Percentiles rank a stretch among this genome's conserved stretches.
phyloP scores from a whole-genome alignment of 2,113 vertebrate species.

The Corydoras sp. region DNA sequence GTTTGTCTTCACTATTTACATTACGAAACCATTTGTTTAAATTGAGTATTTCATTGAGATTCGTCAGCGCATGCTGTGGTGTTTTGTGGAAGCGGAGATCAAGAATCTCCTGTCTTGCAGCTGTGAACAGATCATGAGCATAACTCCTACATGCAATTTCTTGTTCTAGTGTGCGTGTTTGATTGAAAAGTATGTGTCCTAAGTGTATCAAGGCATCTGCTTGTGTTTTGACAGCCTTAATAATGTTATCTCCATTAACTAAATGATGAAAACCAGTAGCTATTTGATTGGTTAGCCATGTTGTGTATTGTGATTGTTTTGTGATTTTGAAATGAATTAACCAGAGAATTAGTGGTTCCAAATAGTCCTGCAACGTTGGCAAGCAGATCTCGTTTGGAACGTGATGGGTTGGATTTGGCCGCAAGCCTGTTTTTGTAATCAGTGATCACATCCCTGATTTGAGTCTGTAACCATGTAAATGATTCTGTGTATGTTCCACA shows the following conservation, averaged over 20 bases:
- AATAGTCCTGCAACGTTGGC: not conserved
- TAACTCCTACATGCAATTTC: not conserved
- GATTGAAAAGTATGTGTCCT: not conserved
- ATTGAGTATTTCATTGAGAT: no score
- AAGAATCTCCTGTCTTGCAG: slow-evolving; percentile 1
- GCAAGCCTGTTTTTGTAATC: slow-evolving; percentile 18
- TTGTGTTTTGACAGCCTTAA: slow-evolving; percentile 1
- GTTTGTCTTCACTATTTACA: no score
- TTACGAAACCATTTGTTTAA: no score
- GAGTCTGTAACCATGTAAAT: slow-evolving; percentile 13
- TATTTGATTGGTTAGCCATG: not conserved
- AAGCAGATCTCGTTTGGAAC: not conserved
- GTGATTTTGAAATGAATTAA: not conserved
- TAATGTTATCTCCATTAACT: not conserved
- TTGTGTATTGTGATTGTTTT: slow-evolving; percentile 1
- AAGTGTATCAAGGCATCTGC: not conserved
- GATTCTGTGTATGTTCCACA: not conserved
- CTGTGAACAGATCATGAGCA: not conserved
- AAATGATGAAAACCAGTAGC: not conserved
- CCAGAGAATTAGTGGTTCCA: not conserved
- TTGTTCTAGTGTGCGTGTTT: not conserved
- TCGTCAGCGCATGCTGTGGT: no score
- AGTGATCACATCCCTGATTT: slow-evolving; percentile 11
- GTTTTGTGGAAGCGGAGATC: slow-evolving; percentile 5
- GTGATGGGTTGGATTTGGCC: not conserved